Percentiles rank a stretch among this genome's conserved stretches.
phyloP scores from a whole-genome alignment of 2,888 invertebrate species.

The Mythimna ferrago region DNA sequence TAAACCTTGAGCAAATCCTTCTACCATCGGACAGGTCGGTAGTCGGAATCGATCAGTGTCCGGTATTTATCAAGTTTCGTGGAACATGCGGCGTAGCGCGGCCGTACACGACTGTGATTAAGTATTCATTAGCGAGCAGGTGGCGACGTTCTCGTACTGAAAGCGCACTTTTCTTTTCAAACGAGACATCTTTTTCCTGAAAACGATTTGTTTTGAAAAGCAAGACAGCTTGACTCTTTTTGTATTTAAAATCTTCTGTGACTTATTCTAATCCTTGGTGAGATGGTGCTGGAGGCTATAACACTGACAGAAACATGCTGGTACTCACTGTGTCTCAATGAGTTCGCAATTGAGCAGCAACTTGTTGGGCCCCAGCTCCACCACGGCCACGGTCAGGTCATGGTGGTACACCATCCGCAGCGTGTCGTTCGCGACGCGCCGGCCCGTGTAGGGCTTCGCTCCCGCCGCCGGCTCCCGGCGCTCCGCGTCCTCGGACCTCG shows the following conservation, averaged over 20 bases:
- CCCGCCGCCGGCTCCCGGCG: slow-evolving; percentile 81
- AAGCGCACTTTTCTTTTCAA: slow-evolving; percentile 25
- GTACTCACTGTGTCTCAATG: slow-evolving; percentile 96
- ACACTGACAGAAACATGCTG: neutral
- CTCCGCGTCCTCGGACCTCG: slow-evolving; percentile 78
- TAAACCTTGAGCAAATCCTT: neutral
- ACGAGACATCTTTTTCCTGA: slow-evolving; percentile 2
- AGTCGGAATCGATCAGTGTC: slow-evolving; percentile 35
- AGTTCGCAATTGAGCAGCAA: slow-evolving; percentile 94
- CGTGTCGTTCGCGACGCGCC: slow-evolving; percentile 92
- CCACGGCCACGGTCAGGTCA: slow-evolving; percentile 96
- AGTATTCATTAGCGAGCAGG: slow-evolving; percentile 38
- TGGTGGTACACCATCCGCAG: slow-evolving; percentile 94
- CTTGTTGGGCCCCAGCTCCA: slow-evolving; percentile 94
- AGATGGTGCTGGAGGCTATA: neutral
- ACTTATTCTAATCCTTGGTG: neutral
- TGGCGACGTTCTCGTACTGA: slow-evolving; percentile 39
- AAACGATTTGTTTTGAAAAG: slow-evolving; percentile 17
- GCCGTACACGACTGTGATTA: slow-evolving; percentile 21
- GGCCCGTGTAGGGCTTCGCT: slow-evolving; percentile 92
- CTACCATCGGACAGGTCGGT: slow-evolving; percentile 2
- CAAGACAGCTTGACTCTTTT: neutral
- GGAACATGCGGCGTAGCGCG: slow-evolving; percentile 29
- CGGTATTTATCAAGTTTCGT: slow-evolving; percentile 47
- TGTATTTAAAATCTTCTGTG: neutral